Conservation (phyloP, 2,113 vertebrate species). For the Pontoporia blainvillei region DNA sequence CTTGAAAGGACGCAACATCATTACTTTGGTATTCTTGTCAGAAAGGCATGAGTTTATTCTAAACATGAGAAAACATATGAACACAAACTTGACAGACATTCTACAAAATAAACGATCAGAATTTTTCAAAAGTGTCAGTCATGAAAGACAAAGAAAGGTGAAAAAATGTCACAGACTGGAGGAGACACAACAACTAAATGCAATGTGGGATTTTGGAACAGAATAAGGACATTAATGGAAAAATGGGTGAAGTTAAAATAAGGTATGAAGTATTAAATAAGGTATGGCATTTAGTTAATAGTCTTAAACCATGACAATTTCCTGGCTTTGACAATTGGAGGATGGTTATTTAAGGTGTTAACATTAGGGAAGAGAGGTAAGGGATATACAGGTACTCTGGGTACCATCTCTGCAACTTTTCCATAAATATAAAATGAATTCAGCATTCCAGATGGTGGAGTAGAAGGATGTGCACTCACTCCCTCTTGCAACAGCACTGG, state of each 20-base stretch:
- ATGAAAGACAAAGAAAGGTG: neutral
- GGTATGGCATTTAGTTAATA: neutral
- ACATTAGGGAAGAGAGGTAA: neutral
- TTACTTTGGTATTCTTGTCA: neutral
- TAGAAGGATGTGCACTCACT: too few species aligned
- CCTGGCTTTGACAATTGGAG: neutral
- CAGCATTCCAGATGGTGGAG: too few species aligned
- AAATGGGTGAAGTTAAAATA: neutral
- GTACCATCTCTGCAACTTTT: neutral
- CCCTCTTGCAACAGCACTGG: too few species aligned
- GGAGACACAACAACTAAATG: neutral
- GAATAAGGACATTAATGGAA: neutral
- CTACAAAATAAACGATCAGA: neutral
- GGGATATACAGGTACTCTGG: neutral
- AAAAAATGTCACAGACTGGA: neutral
- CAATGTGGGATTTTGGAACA: neutral
- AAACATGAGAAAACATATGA: neutral
- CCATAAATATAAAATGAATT: neutral
- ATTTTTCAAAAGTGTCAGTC: neutral
- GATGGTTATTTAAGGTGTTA: neutral
- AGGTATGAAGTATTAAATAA: neutral
- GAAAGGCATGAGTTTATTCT: neutral
- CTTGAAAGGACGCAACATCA: neutral
- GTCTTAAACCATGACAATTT: neutral
- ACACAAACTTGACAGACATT: neutral